Evolutionary conservation across 1,140 invertebrate genomes (phyloP).

Genomic region (Polypedilum vanderplanki): DNA sequence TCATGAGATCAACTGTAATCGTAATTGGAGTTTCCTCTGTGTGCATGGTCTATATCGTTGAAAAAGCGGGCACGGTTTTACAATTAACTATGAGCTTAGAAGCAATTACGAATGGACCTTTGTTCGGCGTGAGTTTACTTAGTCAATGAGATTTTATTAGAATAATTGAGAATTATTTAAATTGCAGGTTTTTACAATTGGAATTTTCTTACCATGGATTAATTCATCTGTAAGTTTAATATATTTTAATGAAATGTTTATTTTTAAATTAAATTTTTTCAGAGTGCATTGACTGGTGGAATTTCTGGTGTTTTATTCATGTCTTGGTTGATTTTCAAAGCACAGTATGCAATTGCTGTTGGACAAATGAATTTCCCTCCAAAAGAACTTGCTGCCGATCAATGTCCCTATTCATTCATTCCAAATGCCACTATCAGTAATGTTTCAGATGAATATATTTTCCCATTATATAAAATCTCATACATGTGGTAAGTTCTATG

Average conservation of each 20-base stretch:
- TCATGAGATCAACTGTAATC: conserved; percentile 53
- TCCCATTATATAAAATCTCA: conserved; percentile 55
- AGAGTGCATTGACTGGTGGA: conserved; percentile 70
- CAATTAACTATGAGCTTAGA: conserved; percentile 49
- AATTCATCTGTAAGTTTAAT: conserved; percentile 52
- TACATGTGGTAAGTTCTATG: conserved; percentile 52
- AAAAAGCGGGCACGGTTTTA: conserved; percentile 49
- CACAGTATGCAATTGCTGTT: conserved; percentile 62
- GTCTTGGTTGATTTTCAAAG: conserved; percentile 73
- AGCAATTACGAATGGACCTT: conserved; percentile 61
- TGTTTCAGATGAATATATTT: conserved; percentile 42
- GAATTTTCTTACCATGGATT: conserved; percentile 63
- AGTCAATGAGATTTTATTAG: background rate
- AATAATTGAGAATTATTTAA: background rate
- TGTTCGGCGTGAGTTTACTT: conserved; percentile 55
- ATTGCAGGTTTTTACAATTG: conserved; percentile 51
- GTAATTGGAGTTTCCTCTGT: conserved; percentile 49
- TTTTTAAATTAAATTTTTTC: conserved; percentile 8
- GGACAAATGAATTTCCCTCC: conserved; percentile 53
- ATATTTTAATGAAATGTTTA: conserved; percentile 34
- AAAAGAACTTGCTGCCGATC: conserved; percentile 58
- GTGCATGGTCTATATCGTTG: conserved; percentile 49
- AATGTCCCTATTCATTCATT: conserved; percentile 54
- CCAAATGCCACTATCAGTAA: conserved; percentile 28
- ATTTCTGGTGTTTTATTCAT: conserved; percentile 58